These are phyloP conservation scores for Pegoplata infirma DNA, from an alignment of 2,888 invertebrate species.

Conservation along the genomic window DNA sequence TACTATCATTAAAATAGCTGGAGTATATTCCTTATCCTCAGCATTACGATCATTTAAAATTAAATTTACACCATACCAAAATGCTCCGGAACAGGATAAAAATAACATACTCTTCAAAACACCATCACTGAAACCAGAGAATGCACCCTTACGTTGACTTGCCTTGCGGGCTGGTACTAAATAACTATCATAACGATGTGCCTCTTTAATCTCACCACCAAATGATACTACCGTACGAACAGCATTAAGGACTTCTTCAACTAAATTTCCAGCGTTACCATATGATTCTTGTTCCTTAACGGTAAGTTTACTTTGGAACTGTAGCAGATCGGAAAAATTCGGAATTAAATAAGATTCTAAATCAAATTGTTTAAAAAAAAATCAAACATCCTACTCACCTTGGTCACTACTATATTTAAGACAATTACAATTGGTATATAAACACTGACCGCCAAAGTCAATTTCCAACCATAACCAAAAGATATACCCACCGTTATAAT, in stretches of 20 bases:
- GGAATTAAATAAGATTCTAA: no score
- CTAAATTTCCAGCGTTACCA: conserved; percentile 86
- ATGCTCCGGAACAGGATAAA: conserved; percentile 86
- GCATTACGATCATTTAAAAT: conserved; percentile 83
- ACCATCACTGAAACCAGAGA: conserved; percentile 85
- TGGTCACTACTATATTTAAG: conserved; percentile 86
- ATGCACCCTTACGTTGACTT: conserved; percentile 83
- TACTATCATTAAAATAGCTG: conserved; percentile 86
- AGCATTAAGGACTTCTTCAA: conserved; percentile 86
- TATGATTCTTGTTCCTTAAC: conserved; percentile 85
- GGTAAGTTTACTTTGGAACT: conserved; percentile 84
- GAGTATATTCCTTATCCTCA: conserved; percentile 82
- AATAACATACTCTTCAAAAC: conserved; percentile 87
- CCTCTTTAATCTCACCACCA: conserved; percentile 87
- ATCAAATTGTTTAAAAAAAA: neutral
- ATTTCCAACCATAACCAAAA: conserved; percentile 90
- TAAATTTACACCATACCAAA: conserved; percentile 89
- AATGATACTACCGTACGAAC: conserved; percentile 89
- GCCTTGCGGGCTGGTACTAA: conserved; percentile 83
- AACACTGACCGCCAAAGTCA: conserved; percentile 88
- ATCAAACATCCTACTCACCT: conserved; percentile 79
- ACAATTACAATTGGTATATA: conserved; percentile 88
- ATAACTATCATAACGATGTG: conserved; percentile 81
- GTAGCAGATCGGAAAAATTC: no score
- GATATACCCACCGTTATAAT: conserved; percentile 84